These are phyloP conservation scores for Drosophila nr. perissopoda DNA, from an alignment of 2,888 invertebrate genomes.

Conservation along the genomic window DNA sequence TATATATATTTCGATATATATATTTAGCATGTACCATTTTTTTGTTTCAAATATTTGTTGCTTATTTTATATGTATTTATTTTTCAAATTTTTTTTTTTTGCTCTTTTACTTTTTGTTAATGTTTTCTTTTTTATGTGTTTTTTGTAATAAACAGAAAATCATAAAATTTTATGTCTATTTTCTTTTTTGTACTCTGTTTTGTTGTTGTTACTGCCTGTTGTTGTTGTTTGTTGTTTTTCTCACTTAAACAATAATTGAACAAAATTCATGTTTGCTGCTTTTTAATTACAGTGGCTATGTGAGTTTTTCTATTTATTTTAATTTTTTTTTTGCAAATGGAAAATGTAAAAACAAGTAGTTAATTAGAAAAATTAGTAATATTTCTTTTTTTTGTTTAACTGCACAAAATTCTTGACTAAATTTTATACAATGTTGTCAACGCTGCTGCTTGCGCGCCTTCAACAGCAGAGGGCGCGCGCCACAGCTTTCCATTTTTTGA, in stretches of 20 bases:
- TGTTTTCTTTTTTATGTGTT: conserved; percentile 15
- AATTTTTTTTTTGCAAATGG: conserved; percentile 31
- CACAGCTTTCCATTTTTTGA: background rate
- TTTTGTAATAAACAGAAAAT: conserved; percentile 61
- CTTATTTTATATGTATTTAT: conserved; percentile 31
- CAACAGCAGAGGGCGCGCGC: conserved; percentile 14
- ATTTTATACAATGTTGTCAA: conserved; percentile 45
- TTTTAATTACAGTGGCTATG: conserved; percentile 69
- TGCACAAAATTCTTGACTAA: conserved; percentile 57
- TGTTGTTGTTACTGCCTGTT: conserved; percentile 65
- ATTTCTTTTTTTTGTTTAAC: conserved; percentile 26
- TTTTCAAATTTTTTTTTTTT: conserved; percentile 33
- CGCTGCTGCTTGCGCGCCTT: conserved; percentile 13
- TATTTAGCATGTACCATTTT: conserved; percentile 45
- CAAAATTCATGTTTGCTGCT: conserved; percentile 45
- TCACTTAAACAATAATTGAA: conserved; percentile 58
- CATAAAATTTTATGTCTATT: conserved; percentile 72
- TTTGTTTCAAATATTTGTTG: conserved; percentile 17
- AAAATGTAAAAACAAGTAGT: conserved; percentile 35
- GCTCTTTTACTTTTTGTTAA: conserved; percentile 34
- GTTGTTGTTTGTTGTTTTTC: conserved; percentile 38
- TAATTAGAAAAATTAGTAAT: conserved; percentile 17
- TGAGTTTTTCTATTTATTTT: conserved; percentile 27
- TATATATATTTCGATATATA: conserved; percentile 18
- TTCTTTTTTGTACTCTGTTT: conserved; percentile 74